A percentile compares a stretch with the other conserved stretches of the same genome.
Evolutionary conservation across 2,797 vertebrate species (phyloP).

Genomic region (Coregonus ussuriensis): DNA sequence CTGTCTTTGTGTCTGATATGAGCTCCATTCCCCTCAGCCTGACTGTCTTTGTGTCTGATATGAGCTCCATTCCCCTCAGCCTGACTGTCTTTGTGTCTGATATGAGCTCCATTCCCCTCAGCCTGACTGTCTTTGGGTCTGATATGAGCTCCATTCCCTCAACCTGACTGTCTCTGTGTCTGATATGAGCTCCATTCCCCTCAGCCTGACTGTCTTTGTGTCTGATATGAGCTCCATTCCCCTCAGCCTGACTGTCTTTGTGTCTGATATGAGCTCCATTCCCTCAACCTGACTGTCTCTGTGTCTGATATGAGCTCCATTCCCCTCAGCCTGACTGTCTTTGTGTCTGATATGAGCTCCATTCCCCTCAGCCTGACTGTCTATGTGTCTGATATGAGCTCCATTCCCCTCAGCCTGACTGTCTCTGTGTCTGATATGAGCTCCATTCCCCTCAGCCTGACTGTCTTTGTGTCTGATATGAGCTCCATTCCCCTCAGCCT

Average conservation of each 20-base stretch:
- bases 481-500: conserved; percentile 13
- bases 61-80: conserved; percentile 11
- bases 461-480: background rate
- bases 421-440: conserved; percentile 1
- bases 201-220: conserved; percentile 5
- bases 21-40: conserved; percentile 16
- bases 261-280: conserved; percentile 8
- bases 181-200: conserved; percentile 11
- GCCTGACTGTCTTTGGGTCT: background rate
- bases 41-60: background rate
- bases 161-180: no score
- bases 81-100: background rate
- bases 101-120: conserved; percentile 14
- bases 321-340: no score
- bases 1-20: background rate
- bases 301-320: conserved; percentile 3
- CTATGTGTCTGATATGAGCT: background rate
- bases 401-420: conserved; percentile 20
- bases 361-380: conserved; percentile 11
- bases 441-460: conserved; percentile 14
- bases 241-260: no score
- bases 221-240: conserved; percentile 1
- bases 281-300: conserved; percentile 13
- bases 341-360: conserved; percentile 5
- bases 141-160: conserved; percentile 4